Conservation (phyloP, 1,140 invertebrate genomes). For the Galleria mellonella region DNA sequence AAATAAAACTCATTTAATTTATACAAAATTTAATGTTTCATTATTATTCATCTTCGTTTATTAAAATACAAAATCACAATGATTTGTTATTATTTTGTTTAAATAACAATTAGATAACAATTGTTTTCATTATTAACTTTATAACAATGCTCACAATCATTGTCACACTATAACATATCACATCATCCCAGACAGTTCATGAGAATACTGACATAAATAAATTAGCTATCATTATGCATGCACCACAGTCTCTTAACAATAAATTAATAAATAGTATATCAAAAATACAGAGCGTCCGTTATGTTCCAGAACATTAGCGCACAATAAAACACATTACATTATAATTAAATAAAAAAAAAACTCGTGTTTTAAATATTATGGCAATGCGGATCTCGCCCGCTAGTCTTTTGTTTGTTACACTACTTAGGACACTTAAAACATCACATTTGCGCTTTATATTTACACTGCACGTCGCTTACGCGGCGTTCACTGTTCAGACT, state of each 20-base stretch:
- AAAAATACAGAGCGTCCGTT: conserved; percentile 44
- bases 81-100: conserved; percentile 38
- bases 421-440: conserved; percentile 72
- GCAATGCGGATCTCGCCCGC: conserved; percentile 55
- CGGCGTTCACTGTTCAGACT: conserved; percentile 53
- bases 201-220: conserved; percentile 70
- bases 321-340: not conserved
- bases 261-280: conserved; percentile 65
- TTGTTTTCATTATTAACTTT: conserved; percentile 24
- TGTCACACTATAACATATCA: conserved; percentile 41
- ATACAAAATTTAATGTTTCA: conserved; percentile 36
- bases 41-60: conserved; percentile 32
- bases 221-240: conserved; percentile 64
- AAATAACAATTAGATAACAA: conserved; percentile 48
- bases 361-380: conserved; percentile 59
- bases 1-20: conserved; percentile 12
- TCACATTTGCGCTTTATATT: conserved; percentile 73
- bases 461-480: conserved; percentile 40
- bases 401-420: conserved; percentile 62
- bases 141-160: conserved; percentile 39
- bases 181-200: conserved; percentile 33
- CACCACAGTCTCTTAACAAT: conserved; percentile 62
- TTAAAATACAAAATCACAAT: conserved; percentile 56
- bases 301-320: conserved; percentile 21
- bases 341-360: conserved; percentile 14